Evolutionary conservation across 2,888 invertebrate genomes (phyloP).

Genomic region (Morpho deidamia): DNA sequence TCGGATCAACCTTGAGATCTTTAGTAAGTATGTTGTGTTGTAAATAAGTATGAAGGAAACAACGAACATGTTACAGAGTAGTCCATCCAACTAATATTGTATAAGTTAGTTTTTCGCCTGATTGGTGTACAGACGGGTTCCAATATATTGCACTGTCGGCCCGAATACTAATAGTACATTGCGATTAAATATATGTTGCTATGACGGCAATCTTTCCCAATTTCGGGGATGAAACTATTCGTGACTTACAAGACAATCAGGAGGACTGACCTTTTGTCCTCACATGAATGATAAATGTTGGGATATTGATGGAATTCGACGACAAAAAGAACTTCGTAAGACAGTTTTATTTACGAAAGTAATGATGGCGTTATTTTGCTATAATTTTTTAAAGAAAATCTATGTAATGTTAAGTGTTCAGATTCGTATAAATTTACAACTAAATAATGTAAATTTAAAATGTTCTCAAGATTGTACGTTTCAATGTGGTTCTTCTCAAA

Average conservation of each 20-base stretch:
- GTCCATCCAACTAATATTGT: conserved; percentile 45
- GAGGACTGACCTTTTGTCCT: conserved; percentile 1
- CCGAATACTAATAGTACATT: conserved; percentile 54
- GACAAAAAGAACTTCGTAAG: neutral
- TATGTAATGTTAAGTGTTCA: too few species aligned
- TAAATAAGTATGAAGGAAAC: neutral
- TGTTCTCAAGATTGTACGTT: too few species aligned
- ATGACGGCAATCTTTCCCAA: conserved; percentile 24
- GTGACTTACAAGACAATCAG: conserved; percentile 20
- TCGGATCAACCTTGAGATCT: too few species aligned
- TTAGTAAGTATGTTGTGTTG: neutral
- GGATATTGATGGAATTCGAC: too few species aligned
- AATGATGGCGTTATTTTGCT: too few species aligned
- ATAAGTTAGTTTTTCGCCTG: conserved; percentile 64
- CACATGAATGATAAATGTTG: conserved; percentile 3
- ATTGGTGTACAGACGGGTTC: conserved; percentile 59
- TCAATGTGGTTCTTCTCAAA: too few species aligned
- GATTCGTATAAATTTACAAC: too few species aligned
- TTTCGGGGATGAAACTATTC: conserved; percentile 13
- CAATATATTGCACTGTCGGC: conserved; percentile 59
- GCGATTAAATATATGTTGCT: conserved; percentile 35
- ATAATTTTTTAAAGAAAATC: too few species aligned
- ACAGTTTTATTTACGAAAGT: conserved; percentile 1
- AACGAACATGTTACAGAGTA: conserved; percentile 13
- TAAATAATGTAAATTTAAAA: too few species aligned